These are phyloP conservation scores for Helicolenus hilgendorfi DNA, from an alignment of 2,797 vertebrate species.

Conservation along the genomic window DNA sequence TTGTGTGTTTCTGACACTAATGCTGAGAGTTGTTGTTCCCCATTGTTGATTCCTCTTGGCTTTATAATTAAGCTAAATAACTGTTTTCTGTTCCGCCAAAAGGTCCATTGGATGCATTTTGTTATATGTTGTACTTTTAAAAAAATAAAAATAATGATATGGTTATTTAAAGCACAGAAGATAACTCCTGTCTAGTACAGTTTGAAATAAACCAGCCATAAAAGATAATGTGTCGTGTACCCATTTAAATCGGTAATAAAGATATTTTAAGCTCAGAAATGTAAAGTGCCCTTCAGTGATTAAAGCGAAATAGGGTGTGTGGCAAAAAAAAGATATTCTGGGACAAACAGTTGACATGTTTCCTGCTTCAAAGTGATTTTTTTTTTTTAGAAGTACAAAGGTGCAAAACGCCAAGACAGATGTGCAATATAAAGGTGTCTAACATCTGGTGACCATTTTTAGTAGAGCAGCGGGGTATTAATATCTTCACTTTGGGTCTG, in stretches of 20 bases:
- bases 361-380: constrained; percentile 22
- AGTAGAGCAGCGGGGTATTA: not conserved
- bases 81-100: not conserved
- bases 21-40: not conserved
- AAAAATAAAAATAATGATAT: not conserved
- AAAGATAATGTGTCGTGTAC: constrained; percentile 13
- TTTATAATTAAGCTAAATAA: not conserved
- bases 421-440: not conserved
- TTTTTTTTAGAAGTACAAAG: not conserved
- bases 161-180: constrained; percentile 29
- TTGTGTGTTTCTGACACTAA: not conserved
- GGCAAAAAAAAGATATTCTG: not conserved
- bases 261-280: constrained; percentile 29
- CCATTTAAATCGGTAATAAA: constrained; percentile 25
- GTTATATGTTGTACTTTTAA: not conserved
- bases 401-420: not conserved
- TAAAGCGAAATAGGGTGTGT: constrained; percentile 10
- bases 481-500: not conserved
- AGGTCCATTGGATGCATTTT: not conserved
- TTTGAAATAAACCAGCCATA: constrained; percentile 14
- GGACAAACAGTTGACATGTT: constrained; percentile 14
- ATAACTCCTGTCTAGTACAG: constrained; percentile 21
- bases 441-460: not conserved
- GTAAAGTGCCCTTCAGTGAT: constrained; percentile 1
- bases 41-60: not conserved